Conservation (phyloP, 2,888 invertebrate genomes). For the Acrobasis repandana region DNA sequence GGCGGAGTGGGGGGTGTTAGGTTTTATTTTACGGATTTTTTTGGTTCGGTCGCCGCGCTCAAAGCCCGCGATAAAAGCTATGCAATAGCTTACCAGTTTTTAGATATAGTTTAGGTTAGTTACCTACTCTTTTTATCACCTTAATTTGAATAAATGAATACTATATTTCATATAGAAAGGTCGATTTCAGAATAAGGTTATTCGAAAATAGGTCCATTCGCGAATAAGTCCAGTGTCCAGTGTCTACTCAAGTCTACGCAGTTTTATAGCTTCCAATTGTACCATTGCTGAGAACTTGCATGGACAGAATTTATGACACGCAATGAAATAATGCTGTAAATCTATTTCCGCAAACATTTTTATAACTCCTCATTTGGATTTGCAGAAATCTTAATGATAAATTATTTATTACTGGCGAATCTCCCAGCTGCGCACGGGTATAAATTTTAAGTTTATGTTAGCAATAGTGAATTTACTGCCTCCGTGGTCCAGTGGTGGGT, state of each 20-base stretch:
- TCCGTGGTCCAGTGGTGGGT: too few relatives aligned
- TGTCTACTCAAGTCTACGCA: neutral
- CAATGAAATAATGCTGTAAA: constrained; percentile 28
- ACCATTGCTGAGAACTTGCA: neutral
- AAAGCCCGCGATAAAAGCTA: too few relatives aligned
- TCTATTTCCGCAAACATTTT: constrained; percentile 32
- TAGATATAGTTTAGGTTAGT: too few relatives aligned
- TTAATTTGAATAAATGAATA: too few relatives aligned
- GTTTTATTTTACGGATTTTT: too few relatives aligned
- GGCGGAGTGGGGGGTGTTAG: too few relatives aligned
- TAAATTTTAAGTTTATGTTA: neutral
- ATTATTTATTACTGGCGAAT: neutral
- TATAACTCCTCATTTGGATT: constrained; percentile 3
- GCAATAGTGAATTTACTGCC: too few relatives aligned
- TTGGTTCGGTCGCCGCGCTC: too few relatives aligned
- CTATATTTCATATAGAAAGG: too few relatives aligned
- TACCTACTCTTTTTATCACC: too few relatives aligned
- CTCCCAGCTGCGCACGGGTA: neutral
- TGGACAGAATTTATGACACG: constrained; percentile 2
- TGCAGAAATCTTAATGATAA: neutral
- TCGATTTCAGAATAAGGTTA: neutral
- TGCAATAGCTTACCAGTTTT: too few relatives aligned
- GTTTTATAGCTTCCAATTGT: constrained; percentile 10
- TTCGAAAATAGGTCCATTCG: neutral
- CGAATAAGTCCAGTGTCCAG: neutral